phyloP scores from a whole-genome alignment of 2,113 vertebrate genomes.

The Cervus canadensis region DNA sequence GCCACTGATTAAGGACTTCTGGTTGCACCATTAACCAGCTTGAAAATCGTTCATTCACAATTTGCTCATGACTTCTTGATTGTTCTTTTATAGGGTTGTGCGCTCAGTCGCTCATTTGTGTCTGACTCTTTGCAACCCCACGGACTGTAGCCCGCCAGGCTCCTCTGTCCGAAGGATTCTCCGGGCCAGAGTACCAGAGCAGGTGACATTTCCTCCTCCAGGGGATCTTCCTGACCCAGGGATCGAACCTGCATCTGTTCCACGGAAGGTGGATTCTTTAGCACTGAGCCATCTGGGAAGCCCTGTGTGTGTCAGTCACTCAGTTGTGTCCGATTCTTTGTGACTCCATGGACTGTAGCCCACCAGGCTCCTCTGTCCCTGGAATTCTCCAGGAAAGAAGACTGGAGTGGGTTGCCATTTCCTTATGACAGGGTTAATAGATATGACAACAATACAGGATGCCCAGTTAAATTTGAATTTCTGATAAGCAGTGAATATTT shows the following conservation, averaged over 20 bases:
- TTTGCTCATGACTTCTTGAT: background rate
- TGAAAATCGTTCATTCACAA: background rate
- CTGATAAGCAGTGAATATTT: background rate
- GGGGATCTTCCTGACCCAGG: background rate
- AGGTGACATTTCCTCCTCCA: background rate
- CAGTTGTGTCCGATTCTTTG: background rate
- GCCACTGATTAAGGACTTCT: background rate
- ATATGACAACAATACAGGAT: background rate
- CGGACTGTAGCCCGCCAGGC: background rate
- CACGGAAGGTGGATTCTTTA: background rate
- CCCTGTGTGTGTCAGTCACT: background rate
- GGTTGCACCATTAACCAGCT: background rate
- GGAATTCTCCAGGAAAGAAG: background rate
- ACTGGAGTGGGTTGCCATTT: background rate
- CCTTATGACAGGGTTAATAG: background rate
- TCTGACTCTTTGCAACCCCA: background rate
- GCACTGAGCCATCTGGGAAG: background rate
- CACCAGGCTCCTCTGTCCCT: background rate
- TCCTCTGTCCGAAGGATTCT: background rate
- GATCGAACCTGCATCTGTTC: background rate
- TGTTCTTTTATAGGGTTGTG: background rate
- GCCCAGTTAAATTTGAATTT: background rate
- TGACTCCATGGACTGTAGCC: background rate
- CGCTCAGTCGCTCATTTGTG: background rate
- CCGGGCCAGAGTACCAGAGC: background rate